Evolutionary conservation across 2,797 vertebrate genomes (phyloP).

Genomic region (Sardinella longiceps): DNA sequence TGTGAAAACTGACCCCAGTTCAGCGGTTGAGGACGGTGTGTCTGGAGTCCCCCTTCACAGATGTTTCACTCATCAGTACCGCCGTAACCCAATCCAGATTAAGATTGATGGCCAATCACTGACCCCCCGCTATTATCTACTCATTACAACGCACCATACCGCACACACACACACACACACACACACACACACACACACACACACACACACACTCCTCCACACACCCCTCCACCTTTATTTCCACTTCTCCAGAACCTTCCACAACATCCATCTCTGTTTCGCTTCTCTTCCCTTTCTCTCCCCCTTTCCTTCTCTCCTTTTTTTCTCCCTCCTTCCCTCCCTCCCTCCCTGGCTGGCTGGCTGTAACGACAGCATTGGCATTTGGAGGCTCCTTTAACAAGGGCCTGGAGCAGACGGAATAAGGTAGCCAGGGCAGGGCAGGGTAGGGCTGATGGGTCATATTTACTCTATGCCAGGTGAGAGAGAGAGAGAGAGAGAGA

Average conservation of each 20-base stretch:
- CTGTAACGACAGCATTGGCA: slow-evolving; percentile 3
- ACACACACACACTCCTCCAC: slow-evolving; percentile 3
- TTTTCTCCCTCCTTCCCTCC: no score
- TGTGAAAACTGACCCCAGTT: slow-evolving; percentile 8
- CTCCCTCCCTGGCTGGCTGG: no score
- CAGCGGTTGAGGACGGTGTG: slow-evolving; percentile 23
- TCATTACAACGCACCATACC: slow-evolving; percentile 34
- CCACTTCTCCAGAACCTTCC: slow-evolving; percentile 28
- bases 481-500: not conserved
- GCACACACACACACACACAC: not conserved
- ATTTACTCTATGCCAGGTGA: slow-evolving; percentile 30
- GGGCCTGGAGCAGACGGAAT: slow-evolving; percentile 23
- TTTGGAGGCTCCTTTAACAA: slow-evolving; percentile 38
- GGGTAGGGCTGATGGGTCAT: not conserved
- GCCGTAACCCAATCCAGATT: slow-evolving; percentile 44
- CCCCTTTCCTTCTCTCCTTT: no score
- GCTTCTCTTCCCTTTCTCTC: not conserved
- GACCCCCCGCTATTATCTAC: slow-evolving; percentile 24
- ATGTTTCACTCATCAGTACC: slow-evolving; percentile 59
- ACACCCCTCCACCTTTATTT: slow-evolving; percentile 26
- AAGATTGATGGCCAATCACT: slow-evolving; percentile 37
- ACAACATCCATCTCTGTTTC: slow-evolving; percentile 16
- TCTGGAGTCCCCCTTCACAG: slow-evolving; percentile 26
- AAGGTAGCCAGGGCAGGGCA: slow-evolving; percentile 14
- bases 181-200: slow-evolving; percentile 9